A percentile compares a stretch with the other conserved stretches of the same genome.
Evolutionary conservation across 2,113 vertebrate genomes (phyloP).

Genomic region (Pterocles orientalis): DNA sequence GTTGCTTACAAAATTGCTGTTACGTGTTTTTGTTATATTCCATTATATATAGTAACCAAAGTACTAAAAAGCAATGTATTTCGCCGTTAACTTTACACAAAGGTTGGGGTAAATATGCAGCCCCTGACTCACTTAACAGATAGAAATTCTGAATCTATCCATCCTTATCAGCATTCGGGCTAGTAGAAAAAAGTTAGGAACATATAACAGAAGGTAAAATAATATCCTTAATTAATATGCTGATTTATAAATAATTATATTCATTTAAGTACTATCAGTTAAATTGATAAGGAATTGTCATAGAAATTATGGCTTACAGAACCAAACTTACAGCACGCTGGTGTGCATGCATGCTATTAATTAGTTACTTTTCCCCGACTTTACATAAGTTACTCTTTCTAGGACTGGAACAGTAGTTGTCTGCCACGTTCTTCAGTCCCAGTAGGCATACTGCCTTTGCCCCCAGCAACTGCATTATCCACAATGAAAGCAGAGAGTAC

Average conservation of each 20-base stretch:
- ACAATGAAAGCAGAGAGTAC: neutral
- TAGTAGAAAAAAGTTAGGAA: neutral
- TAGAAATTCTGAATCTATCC: neutral
- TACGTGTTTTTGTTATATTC: neutral
- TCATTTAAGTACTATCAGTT: neutral
- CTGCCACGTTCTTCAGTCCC: neutral
- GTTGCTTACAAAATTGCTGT: neutral
- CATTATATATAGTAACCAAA: neutral
- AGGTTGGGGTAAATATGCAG: neutral
- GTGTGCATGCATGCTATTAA: neutral
- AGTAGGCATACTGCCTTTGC: neutral
- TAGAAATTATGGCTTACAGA: neutral
- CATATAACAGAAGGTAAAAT: neutral
- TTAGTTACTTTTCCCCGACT: neutral
- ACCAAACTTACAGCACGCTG: neutral
- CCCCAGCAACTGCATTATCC: neutral
- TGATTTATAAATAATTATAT: neutral
- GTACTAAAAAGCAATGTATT: neutral
- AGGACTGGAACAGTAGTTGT: neutral
- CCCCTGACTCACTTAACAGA: neutral
- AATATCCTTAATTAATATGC: neutral
- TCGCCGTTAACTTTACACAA: neutral
- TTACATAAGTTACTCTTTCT: neutral
- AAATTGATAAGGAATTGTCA: neutral
- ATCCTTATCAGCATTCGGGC: neutral